phyloP scores from a whole-genome alignment of 2,888 invertebrate species.

The Terebella lapidaria region DNA sequence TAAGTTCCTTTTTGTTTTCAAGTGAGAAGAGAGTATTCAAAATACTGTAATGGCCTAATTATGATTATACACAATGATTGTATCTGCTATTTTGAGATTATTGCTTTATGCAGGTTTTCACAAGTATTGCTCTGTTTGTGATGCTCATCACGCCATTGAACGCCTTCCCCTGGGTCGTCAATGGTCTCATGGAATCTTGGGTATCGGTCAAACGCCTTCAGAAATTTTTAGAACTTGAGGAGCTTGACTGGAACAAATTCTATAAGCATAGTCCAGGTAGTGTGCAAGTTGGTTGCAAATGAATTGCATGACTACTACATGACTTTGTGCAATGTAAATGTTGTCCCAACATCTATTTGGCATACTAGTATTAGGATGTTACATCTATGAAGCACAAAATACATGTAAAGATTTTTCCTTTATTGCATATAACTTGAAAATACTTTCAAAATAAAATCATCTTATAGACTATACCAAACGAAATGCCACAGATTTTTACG shows the following conservation, averaged over 20 bases:
- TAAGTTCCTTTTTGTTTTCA: too few relatives aligned
- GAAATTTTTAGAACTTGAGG: slow-evolving; percentile 57
- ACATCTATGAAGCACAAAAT: too few relatives aligned
- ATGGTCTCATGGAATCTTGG: slow-evolving; percentile 92
- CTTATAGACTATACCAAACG: too few relatives aligned
- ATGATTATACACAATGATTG: neutral
- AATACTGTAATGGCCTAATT: neutral
- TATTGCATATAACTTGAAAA: too few relatives aligned
- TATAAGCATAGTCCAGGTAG: slow-evolving; percentile 53
- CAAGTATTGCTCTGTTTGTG: slow-evolving; percentile 87
- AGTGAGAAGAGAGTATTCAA: neutral
- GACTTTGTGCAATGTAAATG: neutral
- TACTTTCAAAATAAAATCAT: too few relatives aligned
- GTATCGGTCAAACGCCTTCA: slow-evolving; percentile 86
- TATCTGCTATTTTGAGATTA: neutral
- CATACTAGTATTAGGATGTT: too few relatives aligned
- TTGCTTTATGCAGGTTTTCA: slow-evolving; percentile 65
- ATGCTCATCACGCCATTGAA: slow-evolving; percentile 94
- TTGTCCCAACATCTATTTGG: too few relatives aligned
- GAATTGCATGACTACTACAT: neutral
- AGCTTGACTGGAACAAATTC: slow-evolving; percentile 60
- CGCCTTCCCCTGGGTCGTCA: slow-evolving; percentile 97
- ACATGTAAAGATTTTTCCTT: too few relatives aligned
- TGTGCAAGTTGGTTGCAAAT: too few relatives aligned
- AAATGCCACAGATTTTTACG: too few relatives aligned